These are phyloP conservation scores for Yponomeuta plumbellus DNA, from an alignment of 2,888 invertebrate genomes.

Conservation along the genomic window DNA sequence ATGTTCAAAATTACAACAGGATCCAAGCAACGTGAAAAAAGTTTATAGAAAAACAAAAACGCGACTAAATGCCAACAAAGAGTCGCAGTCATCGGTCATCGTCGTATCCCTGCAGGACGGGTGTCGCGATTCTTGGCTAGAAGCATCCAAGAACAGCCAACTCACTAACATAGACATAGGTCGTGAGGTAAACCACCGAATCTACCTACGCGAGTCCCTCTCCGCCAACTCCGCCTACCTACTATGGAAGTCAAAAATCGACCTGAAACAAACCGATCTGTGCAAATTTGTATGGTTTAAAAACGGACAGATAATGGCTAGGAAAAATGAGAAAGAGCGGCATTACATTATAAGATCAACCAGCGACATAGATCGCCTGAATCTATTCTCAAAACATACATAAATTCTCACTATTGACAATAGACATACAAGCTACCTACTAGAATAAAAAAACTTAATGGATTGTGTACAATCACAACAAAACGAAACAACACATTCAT, in stretches of 20 bases:
- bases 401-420: background rate
- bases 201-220: constrained; percentile 19
- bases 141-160: background rate
- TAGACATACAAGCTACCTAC: background rate
- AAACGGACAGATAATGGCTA: constrained; percentile 18
- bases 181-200: background rate
- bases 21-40: background rate
- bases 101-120: background rate
- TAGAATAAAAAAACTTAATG: background rate
- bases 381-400: background rate
- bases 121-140: constrained; percentile 6
- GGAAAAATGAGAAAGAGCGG: constrained; percentile 20
- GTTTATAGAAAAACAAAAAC: background rate
- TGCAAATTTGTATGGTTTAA: constrained; percentile 23
- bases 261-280: constrained; percentile 17
- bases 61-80: background rate
- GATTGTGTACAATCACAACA: background rate
- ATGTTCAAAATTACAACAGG: constrained; percentile 7
- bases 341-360: background rate
- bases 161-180: background rate
- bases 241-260: constrained; percentile 19
- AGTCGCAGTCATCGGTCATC: too few relatives aligned
- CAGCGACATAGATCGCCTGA: constrained; percentile 4
- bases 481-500: background rate
- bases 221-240: constrained; percentile 18